Conservation (phyloP, 2,888 invertebrate genomes). For the Chrysomela aeneicollis region DNA sequence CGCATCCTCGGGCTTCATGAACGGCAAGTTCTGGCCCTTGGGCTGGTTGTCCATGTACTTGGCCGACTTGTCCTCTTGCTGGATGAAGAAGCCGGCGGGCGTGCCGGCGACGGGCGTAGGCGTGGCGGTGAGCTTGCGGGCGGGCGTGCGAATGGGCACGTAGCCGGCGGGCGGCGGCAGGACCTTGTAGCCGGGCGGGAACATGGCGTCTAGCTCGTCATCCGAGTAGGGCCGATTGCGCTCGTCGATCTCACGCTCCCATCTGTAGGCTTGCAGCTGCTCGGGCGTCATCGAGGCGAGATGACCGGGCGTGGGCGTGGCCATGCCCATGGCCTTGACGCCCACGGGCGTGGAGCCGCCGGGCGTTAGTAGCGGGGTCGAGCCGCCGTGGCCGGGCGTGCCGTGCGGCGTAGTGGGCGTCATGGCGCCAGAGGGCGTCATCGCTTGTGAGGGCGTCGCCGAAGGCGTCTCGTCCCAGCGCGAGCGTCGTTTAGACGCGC, state of each 20-base stretch:
- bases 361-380: conserved; percentile 77
- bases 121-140: conserved; percentile 95
- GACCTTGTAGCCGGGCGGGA: conserved; percentile 95
- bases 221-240: conserved; percentile 95
- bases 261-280: conserved; percentile 95
- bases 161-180: conserved; percentile 69
- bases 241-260: conserved; percentile 99
- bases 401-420: conserved; percentile 72
- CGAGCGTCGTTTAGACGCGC: conserved; percentile 90
- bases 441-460: conserved; percentile 66
- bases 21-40: conserved; percentile 85
- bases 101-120: conserved; percentile 93
- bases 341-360: conserved; percentile 88
- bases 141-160: conserved; percentile 96
- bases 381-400: conserved; percentile 73
- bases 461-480: conserved; percentile 99
- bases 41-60: conserved; percentile 97
- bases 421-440: conserved; percentile 68
- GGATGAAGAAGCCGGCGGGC: conserved; percentile 94
- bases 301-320: conserved; percentile 96
- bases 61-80: conserved; percentile 84
- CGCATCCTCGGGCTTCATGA: conserved; percentile 99
- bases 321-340: conserved; percentile 97
- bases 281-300: conserved; percentile 99
- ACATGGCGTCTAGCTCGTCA: conserved; percentile 96